These are phyloP conservation scores for Erebia ligea DNA, from an alignment of 2,888 invertebrate species.

Conservation along the genomic window DNA sequence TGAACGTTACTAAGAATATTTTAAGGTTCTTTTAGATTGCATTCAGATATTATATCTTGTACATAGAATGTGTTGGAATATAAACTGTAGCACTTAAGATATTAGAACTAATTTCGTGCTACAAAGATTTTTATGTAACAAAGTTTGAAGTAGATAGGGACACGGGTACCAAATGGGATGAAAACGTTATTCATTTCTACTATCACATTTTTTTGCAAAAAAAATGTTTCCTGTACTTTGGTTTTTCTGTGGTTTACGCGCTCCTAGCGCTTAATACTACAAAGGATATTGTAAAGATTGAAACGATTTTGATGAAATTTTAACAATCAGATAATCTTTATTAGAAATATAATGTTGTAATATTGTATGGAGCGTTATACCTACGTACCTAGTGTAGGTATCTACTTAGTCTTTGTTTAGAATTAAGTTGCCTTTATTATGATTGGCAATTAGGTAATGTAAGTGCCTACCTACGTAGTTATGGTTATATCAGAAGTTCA, in stretches of 20 bases:
- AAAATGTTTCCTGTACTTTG: background rate
- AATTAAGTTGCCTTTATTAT: too few species aligned
- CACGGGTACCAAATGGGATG: constrained; percentile 24
- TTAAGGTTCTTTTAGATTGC: constrained; percentile 20
- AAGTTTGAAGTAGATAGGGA: constrained; percentile 31
- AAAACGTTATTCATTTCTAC: constrained; percentile 33
- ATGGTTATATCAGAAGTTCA: too few species aligned
- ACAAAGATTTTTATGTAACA: constrained; percentile 20
- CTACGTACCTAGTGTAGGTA: too few species aligned
- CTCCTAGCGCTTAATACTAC: too few species aligned
- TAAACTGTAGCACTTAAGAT: constrained; percentile 4
- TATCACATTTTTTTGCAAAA: constrained; percentile 1
- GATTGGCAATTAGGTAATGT: too few species aligned
- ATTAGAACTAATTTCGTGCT: background rate
- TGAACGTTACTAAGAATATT: background rate
- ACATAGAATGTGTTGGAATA: constrained; percentile 15
- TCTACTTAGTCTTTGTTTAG: too few species aligned
- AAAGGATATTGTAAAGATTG: too few species aligned
- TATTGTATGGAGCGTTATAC: too few species aligned
- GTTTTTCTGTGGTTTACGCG: background rate
- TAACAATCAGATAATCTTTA: too few species aligned
- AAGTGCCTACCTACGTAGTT: too few species aligned
- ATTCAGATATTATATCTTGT: background rate
- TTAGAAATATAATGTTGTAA: too few species aligned
- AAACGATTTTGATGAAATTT: too few species aligned